phyloP scores from a whole-genome alignment of 2,113 vertebrate species.

The Zosterops pallidus region DNA sequence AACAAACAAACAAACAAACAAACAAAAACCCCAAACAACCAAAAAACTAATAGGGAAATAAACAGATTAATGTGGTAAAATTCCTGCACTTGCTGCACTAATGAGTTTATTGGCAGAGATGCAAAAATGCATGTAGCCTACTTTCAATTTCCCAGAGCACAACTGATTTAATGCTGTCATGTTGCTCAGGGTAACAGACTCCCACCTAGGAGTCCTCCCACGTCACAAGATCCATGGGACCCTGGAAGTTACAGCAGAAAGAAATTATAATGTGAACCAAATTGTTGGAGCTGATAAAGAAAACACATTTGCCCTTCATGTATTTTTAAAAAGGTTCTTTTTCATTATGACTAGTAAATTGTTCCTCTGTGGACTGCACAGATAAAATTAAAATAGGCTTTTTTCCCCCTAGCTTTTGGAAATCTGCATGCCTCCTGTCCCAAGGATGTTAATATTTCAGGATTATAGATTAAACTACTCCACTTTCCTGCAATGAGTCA shows the following conservation, averaged over 20 bases:
- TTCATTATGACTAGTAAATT: slow-evolving; percentile 59
- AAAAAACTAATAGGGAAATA: background rate
- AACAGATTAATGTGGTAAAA: background rate
- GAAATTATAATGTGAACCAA: slow-evolving; percentile 52
- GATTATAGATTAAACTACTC: background rate
- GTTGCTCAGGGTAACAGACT: slow-evolving; percentile 62
- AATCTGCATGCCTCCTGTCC: background rate
- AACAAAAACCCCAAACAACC: too few relatives aligned
- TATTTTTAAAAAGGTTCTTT: slow-evolving; percentile 71
- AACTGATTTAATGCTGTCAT: slow-evolving; percentile 42
- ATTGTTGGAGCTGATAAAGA: slow-evolving; percentile 65
- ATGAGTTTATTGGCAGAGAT: slow-evolving; percentile 40
- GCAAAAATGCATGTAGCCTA: slow-evolving; percentile 32
- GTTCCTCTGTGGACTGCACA: slow-evolving; percentile 13
- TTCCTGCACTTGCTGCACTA: background rate
- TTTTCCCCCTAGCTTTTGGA: background rate
- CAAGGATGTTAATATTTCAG: background rate
- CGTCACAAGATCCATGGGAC: slow-evolving; percentile 40
- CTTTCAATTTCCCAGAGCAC: slow-evolving; percentile 50
- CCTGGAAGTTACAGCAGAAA: slow-evolving; percentile 57
- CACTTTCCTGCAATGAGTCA: background rate
- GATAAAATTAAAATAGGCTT: background rate
- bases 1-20: too few relatives aligned
- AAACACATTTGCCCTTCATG: slow-evolving; percentile 69
- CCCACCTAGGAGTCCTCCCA: slow-evolving; percentile 45